phyloP scores from a whole-genome alignment of 2,113 vertebrate genomes.

The Tringa solitaria region DNA sequence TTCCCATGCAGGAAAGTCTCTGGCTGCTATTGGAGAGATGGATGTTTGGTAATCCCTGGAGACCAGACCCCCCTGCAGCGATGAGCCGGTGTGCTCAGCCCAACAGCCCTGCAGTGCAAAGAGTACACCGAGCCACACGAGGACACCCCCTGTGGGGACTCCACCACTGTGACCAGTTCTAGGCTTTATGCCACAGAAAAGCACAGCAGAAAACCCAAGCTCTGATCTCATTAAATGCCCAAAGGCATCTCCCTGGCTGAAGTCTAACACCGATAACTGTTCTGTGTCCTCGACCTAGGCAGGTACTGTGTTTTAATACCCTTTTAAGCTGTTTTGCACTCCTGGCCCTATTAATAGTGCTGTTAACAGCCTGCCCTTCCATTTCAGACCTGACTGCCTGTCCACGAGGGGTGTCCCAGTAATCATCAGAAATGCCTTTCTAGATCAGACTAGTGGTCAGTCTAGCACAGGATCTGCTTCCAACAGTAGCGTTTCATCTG shows the following conservation, averaged over 20 bases:
- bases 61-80: neutral
- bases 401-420: neutral
- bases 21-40: neutral
- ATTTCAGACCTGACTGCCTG: neutral
- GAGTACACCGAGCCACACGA: fast-evolving
- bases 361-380: conserved; percentile 1
- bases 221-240: neutral
- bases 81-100: neutral
- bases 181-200: neutral
- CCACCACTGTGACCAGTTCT: neutral
- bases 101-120: neutral
- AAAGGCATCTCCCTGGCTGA: neutral
- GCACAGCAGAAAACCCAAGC: neutral
- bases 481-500: neutral
- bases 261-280: neutral
- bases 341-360: neutral
- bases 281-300: neutral
- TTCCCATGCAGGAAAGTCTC: neutral
- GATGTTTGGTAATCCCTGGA: neutral
- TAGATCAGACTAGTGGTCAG: neutral
- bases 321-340: neutral
- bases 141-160: neutral
- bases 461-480: neutral
- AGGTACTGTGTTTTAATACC: neutral
- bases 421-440: neutral